Base-by-base conservation (phyloP, 1,140 invertebrate species). In the Plectrocnemia conspersa region DNA sequence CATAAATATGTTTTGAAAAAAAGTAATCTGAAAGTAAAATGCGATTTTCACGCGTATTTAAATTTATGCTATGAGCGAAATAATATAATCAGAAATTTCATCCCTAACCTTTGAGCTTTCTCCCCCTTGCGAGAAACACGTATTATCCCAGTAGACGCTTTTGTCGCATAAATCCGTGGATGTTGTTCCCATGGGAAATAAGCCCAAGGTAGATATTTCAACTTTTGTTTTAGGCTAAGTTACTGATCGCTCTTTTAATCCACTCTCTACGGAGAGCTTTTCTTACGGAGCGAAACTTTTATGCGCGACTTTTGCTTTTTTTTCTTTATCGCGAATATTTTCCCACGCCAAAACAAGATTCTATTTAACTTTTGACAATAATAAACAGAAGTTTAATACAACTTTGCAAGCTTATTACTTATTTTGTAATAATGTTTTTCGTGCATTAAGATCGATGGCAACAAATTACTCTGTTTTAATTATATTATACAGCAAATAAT, bases 21-120 rank as follows among this genome's bases (percentile, higher is more conserved):
- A 50, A 50, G 33, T 50, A 50, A 50, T 50, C 38, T 50, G 40
- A 50, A 50, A 50, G 32, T 24, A 22, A 50, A 50, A 50, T 50
- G 33, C 19, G 47, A 50, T 50, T 38, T 35, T 16, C 33, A 24
- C 13, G 27, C 41, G 13, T 19, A 48, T 48, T 27, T 32, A 38
- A 50, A 50, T 50, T 50, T 50, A 48, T 48, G 45, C 32, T 23
- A 19, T 44, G 6, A 13, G 45, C 2, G 32, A 24, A 46, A 46
- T 29, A 46, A 46, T 27, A n/a, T n/a, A n/a, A n/a, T n/a, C n/a
- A n/a, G n/a, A n/a, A n/a, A n/a, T n/a, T n/a, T n/a, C n/a, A n/a
- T n/a, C n/a, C n/a, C n/a, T n/a, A n/a, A n/a, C n/a, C n/a, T n/a
- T 27, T 13, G 24, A 7, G 15, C 18, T 40, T 40, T 40, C 13